phyloP scores from a whole-genome alignment of 1,140 invertebrate species.

The Platyscapa corneri region DNA sequence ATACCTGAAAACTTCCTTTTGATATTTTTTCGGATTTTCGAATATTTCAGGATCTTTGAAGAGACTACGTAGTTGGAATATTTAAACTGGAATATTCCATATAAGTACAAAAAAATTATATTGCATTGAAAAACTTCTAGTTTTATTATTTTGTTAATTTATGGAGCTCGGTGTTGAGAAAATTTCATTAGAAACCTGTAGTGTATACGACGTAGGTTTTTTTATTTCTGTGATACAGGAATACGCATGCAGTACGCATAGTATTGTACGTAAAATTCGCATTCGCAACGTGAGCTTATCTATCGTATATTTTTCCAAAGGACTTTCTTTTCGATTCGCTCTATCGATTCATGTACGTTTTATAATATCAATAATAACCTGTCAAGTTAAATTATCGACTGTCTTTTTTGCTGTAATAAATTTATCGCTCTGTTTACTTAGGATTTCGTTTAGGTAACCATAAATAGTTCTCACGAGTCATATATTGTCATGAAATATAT shows the following conservation, averaged over 20 bases:
- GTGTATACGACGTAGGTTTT: neutral
- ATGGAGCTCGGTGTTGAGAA: neutral
- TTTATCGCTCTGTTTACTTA: slow-evolving; percentile 21
- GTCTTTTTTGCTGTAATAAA: slow-evolving; percentile 7
- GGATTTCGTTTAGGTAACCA: too few relatives aligned
- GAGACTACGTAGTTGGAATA: neutral
- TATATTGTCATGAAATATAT: too few relatives aligned
- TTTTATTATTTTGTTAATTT: neutral
- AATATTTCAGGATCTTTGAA: too few relatives aligned
- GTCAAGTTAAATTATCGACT: slow-evolving; percentile 4
- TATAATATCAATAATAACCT: slow-evolving; percentile 16
- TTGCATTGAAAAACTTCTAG: neutral
- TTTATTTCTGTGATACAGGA: neutral
- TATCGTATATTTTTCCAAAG: neutral
- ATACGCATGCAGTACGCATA: neutral
- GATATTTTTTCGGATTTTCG: too few relatives aligned
- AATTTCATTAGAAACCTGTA: slow-evolving; percentile 11
- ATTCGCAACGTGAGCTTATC: neutral
- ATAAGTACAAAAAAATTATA: neutral
- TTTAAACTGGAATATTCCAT: neutral
- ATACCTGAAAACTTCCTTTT: too few relatives aligned
- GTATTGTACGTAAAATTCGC: neutral
- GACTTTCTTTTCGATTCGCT: neutral
- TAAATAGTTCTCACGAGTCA: too few relatives aligned
- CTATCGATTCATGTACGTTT: neutral